Evolutionary conservation across 64 coral and sea anemone species (phyloP), one percentile per base, ranked within the genome.

Genomic region (Pocillopora damicornis): DNA sequence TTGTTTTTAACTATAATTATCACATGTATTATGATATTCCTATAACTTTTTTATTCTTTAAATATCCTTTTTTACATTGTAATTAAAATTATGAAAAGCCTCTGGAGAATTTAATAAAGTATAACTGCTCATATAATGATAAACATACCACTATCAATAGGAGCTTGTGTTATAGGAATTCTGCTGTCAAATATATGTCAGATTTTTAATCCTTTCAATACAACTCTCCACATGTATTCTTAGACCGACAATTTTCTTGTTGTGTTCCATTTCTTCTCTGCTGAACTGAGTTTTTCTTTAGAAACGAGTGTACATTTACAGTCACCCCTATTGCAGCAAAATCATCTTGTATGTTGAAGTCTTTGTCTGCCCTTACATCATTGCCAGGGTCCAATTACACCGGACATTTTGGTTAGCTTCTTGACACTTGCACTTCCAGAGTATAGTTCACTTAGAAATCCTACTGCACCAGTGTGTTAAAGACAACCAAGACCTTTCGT

Each of bases 341-440:
- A 71, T 88, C 91, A 83, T 93, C 86, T 88, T 93, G 86, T 1
- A 78, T 76, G 60, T 93, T 75, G 60, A 93, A 88, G 9, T 86
- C 86, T 88, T 93, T 88, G 66, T 88, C 91, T 45, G 86, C 91
- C 91, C 88, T 88, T 7, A 93, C 77, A 62, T 88, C 67, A 58
- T 88, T 30, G 58, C 2, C 79, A 59, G 51, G 30, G 61, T 38
- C 79, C 63, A 35, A 80, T 56, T 5, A 86, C 77, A 60, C 15
- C 9, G 18, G 72, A 78, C 77, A 81, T 59, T 88, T 67, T 75
- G 76, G 91, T 88, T 61, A 92, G 80, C 73, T 88, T 86, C 20
- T 81, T 74, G 30, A 88, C 85, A 72, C 66, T 87, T 36, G 68
- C 81, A 35, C 84, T 92, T 9, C 90, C 84, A 5, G 76, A 76